Conservation (phyloP, 2,888 invertebrate species). For the Druceiella hillmani region DNA sequence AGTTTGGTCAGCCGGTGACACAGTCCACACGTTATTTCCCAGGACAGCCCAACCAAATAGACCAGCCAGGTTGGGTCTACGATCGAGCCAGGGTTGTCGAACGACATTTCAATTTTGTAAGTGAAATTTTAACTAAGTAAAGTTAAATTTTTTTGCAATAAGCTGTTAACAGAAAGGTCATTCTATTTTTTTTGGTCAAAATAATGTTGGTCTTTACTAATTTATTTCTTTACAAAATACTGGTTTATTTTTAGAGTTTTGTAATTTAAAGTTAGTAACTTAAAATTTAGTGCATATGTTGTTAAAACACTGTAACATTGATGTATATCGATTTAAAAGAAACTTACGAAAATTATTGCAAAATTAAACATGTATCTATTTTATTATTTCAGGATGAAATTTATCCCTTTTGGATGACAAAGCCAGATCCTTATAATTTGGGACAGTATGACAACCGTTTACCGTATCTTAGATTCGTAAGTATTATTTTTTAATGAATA, state of each 20-base stretch:
- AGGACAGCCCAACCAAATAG: constrained; percentile 47
- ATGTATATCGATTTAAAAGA: background rate
- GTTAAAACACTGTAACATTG: too few species aligned
- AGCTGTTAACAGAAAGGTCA: too few species aligned
- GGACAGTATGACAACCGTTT: constrained; percentile 47
- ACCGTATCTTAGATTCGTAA: constrained; percentile 69
- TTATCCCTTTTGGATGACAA: constrained; percentile 75
- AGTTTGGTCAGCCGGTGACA: constrained; percentile 27
- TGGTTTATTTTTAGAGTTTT: too few species aligned
- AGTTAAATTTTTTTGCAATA: too few species aligned
- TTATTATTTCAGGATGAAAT: constrained; percentile 59
- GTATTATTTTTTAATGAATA: too few species aligned
- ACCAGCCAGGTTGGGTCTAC: constrained; percentile 51
- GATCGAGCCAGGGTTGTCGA: constrained; percentile 56
- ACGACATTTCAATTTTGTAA: constrained; percentile 69
- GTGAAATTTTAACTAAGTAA: constrained; percentile 28
- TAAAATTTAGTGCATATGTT: too few species aligned
- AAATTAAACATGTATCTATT: too few species aligned
- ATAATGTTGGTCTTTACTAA: too few species aligned
- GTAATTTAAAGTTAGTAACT: too few species aligned
- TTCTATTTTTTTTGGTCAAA: too few species aligned
- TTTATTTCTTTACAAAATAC: too few species aligned
- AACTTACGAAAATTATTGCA: too few species aligned
- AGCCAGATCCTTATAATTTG: constrained; percentile 53
- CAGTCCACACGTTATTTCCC: constrained; percentile 28